Conservation (phyloP, 2,888 invertebrate species). For the Drosophila greeni region DNA sequence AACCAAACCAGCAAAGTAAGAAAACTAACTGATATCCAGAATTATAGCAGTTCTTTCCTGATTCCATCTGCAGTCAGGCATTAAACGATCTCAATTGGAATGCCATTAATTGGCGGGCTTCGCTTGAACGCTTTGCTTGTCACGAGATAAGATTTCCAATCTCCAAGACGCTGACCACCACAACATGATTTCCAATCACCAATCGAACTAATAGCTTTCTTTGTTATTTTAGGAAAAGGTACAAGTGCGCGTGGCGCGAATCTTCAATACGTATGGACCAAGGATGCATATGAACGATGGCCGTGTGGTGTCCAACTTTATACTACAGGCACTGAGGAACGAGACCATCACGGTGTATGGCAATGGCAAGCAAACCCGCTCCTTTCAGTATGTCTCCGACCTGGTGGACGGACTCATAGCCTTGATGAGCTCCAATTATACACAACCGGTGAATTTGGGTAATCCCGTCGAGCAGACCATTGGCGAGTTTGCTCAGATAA, state of each 20-base stretch:
- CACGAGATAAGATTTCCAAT: conserved; percentile 41
- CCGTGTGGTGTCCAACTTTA: conserved; percentile 97
- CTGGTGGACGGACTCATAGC: conserved; percentile 95
- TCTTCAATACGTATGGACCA: conserved; percentile 99
- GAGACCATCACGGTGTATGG: conserved; percentile 96
- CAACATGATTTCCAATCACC: conserved; percentile 1
- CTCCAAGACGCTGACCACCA: conserved; percentile 7
- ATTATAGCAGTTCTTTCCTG: conserved; percentile 38
- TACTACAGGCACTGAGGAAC: conserved; percentile 96
- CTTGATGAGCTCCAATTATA: conserved; percentile 96
- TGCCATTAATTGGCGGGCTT: conserved; percentile 26
- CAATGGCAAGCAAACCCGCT: conserved; percentile 93
- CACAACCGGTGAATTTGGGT: conserved; percentile 95
- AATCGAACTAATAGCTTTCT: conserved; percentile 7
- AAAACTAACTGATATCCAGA: conserved; percentile 21
- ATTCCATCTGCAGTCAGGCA: conserved; percentile 54
- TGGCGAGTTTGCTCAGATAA: conserved; percentile 92
- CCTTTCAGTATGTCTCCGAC: conserved; percentile 99
- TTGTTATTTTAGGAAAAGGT: conserved; percentile 86
- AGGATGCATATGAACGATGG: conserved; percentile 99
- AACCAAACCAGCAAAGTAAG: not conserved
- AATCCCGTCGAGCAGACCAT: conserved; percentile 99
- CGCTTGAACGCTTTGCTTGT: conserved; percentile 15
- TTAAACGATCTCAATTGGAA: conserved; percentile 43
- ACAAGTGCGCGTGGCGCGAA: conserved; percentile 95